Base-by-base conservation (phyloP, 2,113 vertebrate species). In the Pelvicachromis taeniatus region DNA sequence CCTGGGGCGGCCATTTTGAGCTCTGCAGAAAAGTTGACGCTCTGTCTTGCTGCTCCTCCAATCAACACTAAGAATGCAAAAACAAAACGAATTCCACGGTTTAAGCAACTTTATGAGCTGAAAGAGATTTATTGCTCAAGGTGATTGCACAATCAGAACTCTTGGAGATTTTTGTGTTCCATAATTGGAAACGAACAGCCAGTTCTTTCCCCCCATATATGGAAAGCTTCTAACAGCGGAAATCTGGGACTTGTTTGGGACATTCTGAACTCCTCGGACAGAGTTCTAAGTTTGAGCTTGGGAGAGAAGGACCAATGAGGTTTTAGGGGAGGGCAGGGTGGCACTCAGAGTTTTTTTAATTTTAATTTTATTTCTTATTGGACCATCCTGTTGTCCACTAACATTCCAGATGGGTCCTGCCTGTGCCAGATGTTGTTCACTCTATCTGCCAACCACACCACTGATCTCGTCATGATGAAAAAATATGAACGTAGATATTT, bases 371-470 rank as follows among this genome's bases (percentile, higher is more conserved):
- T 50, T 52, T 75, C 42, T 45, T 13, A 83, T 87, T 86, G 91
- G 86, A 85, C 79, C 42, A 84, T 54, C 59, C 75, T 83, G 56
- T 78, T 17, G 80, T 84, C 89, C 86, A 77, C 81, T 53, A 65
- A 81, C 77, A 38, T 88, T 86, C 68, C 86, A 75, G 89, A 90
- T 75, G 87, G 77, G 91, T 61, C 79, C 68, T 86, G 85, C 84
- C 87, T 80, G 77, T 86, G 75, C 84, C 42, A 88, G 90, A 86
- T 82, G 84, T 84, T 88, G 87, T 83, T 88, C 84, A 78, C 85
- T 88, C 86, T 91, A 89, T 85, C 83, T 85, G 94, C 82, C 92
- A 91, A 96, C 90, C 87, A 96, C 95, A 95, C 96, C 96, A 96
- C 96, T 96, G 96, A 95, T 95, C 65, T 94, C 81, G 94, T 93